Conservation (phyloP, 2,888 invertebrate genomes). For the Dysmachus trigonus region DNA sequence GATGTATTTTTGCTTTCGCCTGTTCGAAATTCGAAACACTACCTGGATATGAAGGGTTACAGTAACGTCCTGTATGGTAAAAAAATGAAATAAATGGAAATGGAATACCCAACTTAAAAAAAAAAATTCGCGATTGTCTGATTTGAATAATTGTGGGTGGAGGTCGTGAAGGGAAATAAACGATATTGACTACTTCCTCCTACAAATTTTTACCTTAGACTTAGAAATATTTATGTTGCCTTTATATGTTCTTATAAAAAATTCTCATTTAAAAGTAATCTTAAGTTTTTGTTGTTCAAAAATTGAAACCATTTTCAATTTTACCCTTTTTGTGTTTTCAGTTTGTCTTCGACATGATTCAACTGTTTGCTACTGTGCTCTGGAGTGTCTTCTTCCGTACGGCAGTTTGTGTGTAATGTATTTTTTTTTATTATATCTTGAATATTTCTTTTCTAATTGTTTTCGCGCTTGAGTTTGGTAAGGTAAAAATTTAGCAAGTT, state of each 20-base stretch:
- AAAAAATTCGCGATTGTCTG: constrained; percentile 35
- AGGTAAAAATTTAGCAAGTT: constrained; percentile 21
- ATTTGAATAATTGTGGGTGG: constrained; percentile 5
- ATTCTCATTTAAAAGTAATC: constrained; percentile 22
- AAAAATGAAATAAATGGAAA: constrained; percentile 2
- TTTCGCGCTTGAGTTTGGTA: neutral
- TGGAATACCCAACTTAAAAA: constrained; percentile 6
- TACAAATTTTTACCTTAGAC: constrained; percentile 17
- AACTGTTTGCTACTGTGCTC: constrained; percentile 1
- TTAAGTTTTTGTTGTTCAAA: constrained; percentile 43
- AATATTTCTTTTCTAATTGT: constrained; percentile 6
- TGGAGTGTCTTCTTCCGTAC: constrained; percentile 18
- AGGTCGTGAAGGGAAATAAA: neutral
- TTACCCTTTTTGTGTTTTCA: constrained; percentile 47
- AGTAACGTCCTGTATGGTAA: neutral
- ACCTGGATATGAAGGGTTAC: constrained; percentile 21
- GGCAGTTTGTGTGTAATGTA: constrained; percentile 41
- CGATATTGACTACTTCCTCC: neutral
- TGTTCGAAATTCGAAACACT: neutral
- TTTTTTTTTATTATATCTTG: constrained; percentile 3
- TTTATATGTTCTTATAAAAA: constrained; percentile 39
- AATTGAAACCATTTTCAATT: constrained; percentile 50
- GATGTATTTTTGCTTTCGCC: neutral
- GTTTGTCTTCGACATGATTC: constrained; percentile 29
- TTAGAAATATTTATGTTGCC: constrained; percentile 23